Evolutionary conservation across 2,113 vertebrate genomes (phyloP), one percentile per base, ranked within the genome.

Genomic region (Gila orcuttii): DNA sequence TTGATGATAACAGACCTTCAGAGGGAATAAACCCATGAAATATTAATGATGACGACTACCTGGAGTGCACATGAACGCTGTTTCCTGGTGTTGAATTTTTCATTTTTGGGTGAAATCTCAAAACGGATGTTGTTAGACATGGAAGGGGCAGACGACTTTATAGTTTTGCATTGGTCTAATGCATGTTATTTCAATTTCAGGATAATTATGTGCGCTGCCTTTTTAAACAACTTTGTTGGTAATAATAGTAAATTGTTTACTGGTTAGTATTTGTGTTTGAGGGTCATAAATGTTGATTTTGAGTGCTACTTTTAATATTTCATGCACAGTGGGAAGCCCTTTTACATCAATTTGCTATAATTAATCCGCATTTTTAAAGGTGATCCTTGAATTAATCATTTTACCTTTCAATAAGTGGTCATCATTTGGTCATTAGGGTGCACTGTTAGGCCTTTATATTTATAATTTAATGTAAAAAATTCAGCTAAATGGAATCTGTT

Each of bases 31-130:
- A 80, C 13, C 23, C 23, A 45, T 80, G 36, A 64, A 80, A 80
- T 64, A 80, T 80, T 80, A 19, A 80, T 80, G 36, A 11, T 25
- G 78, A 64, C 12, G 21, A 79, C 59, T 45, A 80, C 76, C 42
- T 50, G 23, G 76, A 39, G 59, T 45, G 57, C 78, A 80, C 36
- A 25, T 64, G 36, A 80, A 45, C n/a, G 12, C 59, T 25, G 78
- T 80, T 45, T 80, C 36, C 36, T 28, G 78, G n/a, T 45, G 36
- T 47, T 39, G 23, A 64, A 28, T 62, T 80, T 79, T 79, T 60
- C 12, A 75, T 79, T 78, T 59, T 79, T 45, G 21, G 36, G 78
- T 10, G 23, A 62, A 45, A 60, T 62, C 21, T 79, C 57, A 39
- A 59, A 42, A 59, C 31, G 9, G 50, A 59, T 79, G 33, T 25